Evolutionary conservation across 2,888 invertebrate species (phyloP).

Genomic region (Acanthosepion lycidas): DNA sequence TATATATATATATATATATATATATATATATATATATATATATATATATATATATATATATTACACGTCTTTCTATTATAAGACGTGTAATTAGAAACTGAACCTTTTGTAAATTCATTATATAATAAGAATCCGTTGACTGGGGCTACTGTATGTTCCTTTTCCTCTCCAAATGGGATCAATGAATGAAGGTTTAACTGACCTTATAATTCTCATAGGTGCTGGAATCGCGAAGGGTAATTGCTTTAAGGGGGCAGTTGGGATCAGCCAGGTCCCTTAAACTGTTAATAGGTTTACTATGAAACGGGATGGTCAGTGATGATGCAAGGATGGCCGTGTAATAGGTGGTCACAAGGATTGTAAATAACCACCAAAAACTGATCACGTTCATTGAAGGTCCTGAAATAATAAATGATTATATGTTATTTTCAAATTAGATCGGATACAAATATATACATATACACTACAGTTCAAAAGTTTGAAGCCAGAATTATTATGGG

Average conservation of each 20-base stretch:
- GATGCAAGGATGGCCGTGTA: constrained; percentile 39
- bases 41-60: no score
- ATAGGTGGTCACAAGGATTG: neutral
- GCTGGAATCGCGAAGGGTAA: constrained; percentile 33
- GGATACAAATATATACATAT: neutral
- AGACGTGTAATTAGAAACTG: no score
- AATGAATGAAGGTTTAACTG: neutral
- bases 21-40: no score
- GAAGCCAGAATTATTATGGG: no score
- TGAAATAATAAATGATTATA: neutral
- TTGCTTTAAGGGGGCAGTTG: neutral
- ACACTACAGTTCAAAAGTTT: no score
- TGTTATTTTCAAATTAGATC: neutral
- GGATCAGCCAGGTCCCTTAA: neutral
- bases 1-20: no score
- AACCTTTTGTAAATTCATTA: no score
- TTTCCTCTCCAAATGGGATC: no score
- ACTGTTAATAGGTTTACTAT: neutral
- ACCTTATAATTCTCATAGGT: constrained; percentile 36
- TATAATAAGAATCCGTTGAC: no score
- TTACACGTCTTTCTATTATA: no score
- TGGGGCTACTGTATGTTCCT: no score
- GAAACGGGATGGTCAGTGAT: neutral
- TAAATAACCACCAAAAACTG: constrained; percentile 44
- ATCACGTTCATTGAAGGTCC: neutral